Percentiles rank a stretch among this genome's conserved stretches.
These are phyloP conservation scores for Litocranius walleri DNA, from an alignment of 2,113 vertebrate genomes.

Conservation along the genomic window DNA sequence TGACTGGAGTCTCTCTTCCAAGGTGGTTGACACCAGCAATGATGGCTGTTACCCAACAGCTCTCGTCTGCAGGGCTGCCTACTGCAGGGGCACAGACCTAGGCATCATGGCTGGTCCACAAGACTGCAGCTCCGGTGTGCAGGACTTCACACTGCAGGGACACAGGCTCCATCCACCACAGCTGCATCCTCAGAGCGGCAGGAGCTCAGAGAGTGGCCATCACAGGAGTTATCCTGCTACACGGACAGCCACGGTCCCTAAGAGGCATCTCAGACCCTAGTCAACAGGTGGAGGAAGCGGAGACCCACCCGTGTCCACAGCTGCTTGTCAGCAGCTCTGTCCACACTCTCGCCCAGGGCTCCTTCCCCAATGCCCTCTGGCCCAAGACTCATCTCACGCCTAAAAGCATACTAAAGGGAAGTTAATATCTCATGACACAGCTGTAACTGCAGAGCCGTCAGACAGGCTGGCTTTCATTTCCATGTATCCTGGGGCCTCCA, in stretches of 20 bases:
- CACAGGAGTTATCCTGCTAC: too few relatives aligned
- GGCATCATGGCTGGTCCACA: neutral
- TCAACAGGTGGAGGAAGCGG: neutral
- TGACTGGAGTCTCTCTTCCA: neutral
- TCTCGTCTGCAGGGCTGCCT: neutral
- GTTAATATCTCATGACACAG: constrained; percentile 14
- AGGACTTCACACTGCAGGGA: neutral
- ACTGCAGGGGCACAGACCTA: neutral
- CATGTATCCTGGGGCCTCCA: neutral
- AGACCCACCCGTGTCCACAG: neutral
- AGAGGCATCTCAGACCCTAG: neutral
- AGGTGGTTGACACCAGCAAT: neutral
- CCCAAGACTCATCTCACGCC: neutral
- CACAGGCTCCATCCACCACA: neutral
- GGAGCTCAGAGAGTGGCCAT: fast-evolving
- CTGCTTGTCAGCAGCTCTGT: neutral
- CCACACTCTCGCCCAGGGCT: neutral
- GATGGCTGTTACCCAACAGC: fast-evolving
- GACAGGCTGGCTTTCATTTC: neutral
- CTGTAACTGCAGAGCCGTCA: fast-evolving
- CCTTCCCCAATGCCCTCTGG: neutral
- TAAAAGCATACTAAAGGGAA: neutral
- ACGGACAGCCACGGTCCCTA: fast-evolving
- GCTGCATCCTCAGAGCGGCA: neutral
- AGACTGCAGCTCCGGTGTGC: neutral